phyloP scores from a whole-genome alignment of 2,888 invertebrate genomes.

The Eledona agricola region DNA sequence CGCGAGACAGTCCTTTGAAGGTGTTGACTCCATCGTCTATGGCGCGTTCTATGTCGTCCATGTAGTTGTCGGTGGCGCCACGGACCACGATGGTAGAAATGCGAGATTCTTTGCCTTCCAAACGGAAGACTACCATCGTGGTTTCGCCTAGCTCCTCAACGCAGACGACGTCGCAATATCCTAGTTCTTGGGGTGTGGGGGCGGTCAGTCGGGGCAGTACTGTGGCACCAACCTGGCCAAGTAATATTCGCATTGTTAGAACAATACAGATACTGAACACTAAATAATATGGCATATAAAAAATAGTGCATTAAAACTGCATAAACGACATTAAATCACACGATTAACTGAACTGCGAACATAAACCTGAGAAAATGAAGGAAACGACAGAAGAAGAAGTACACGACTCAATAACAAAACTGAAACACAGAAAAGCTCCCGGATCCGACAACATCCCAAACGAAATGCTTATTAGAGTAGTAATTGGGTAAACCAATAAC shows the following conservation, averaged over 20 bases:
- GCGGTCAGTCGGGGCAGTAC: constrained; percentile 74
- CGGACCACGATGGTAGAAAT: constrained; percentile 94
- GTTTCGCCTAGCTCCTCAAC: constrained; percentile 97
- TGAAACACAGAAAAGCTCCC: too few species aligned
- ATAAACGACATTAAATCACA: too few species aligned
- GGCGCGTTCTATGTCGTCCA: constrained; percentile 99
- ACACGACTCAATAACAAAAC: too few species aligned
- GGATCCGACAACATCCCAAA: too few species aligned
- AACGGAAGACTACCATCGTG: constrained; percentile 90
- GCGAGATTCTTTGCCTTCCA: constrained; percentile 82
- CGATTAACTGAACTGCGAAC: too few species aligned
- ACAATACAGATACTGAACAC: too few species aligned
- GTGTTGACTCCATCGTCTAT: constrained; percentile 99
- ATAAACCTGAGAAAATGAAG: too few species aligned
- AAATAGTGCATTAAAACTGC: too few species aligned
- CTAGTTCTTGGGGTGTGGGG: constrained; percentile 90
- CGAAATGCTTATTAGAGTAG: too few species aligned
- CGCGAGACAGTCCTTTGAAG: constrained; percentile 73
- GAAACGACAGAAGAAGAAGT: too few species aligned
- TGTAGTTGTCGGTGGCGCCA: constrained; percentile 96
- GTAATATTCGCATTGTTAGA: constrained; percentile 12
- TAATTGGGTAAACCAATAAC: too few species aligned
- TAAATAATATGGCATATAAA: too few species aligned
- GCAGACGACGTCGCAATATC: constrained; percentile 87
- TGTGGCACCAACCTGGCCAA: constrained; percentile 58